These are phyloP conservation scores for Allobates femoralis DNA, from an alignment of 2,797 vertebrate species.

Conservation along the genomic window DNA sequence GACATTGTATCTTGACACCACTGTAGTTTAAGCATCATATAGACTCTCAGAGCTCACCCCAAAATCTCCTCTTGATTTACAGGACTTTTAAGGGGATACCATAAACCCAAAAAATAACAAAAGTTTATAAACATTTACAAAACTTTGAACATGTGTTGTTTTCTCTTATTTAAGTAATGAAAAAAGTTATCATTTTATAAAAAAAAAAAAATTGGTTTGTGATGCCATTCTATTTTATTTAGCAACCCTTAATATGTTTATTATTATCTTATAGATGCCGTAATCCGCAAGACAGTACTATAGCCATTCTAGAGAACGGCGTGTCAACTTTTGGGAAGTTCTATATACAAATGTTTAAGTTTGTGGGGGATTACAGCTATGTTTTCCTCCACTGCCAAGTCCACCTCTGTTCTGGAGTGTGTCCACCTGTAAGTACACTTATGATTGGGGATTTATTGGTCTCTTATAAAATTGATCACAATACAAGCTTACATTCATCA, in stretches of 20 bases:
- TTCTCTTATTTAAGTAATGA: no score
- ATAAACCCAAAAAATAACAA: no score
- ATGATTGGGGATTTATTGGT: not conserved
- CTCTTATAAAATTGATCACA: not conserved
- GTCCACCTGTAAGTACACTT: slow-evolving; percentile 15
- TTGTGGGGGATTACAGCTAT: slow-evolving; percentile 16
- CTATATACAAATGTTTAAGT: slow-evolving; percentile 26
- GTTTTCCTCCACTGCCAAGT: slow-evolving; percentile 37
- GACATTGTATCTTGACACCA: no score
- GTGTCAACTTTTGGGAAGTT: not conserved
- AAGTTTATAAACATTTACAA: no score
- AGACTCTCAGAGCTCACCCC: no score
- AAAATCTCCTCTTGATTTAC: no score
- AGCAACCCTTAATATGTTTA: no score
- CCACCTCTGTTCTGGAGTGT: not conserved
- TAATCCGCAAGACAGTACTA: not conserved
- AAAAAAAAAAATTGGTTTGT: no score
- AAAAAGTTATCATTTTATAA: no score
- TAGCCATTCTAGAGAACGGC: slow-evolving; percentile 24
- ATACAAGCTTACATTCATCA: not conserved
- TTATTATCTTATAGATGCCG: slow-evolving; percentile 29
- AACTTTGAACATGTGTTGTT: no score
- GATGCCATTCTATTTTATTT: not conserved
- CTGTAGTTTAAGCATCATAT: no score
- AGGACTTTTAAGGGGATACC: no score